phyloP scores from a whole-genome alignment of 2,888 invertebrate genomes.

The Salticus scenicus region DNA sequence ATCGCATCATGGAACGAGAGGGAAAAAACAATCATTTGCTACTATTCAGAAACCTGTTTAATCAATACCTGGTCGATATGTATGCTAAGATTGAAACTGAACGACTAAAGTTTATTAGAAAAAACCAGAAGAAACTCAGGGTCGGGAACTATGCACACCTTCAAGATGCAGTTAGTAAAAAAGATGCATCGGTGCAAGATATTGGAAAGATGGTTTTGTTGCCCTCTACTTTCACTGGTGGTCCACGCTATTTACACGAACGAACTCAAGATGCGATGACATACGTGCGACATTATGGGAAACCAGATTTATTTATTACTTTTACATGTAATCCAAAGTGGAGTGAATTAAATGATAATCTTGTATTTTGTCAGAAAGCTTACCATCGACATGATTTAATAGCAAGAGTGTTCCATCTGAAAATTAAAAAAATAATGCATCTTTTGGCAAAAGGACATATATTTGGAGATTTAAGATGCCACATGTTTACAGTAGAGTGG shows the following conservation, averaged over 20 bases:
- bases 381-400: neutral
- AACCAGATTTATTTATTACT: slow-evolving; percentile 13
- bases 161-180: neutral
- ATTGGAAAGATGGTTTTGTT: neutral
- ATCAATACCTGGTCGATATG: slow-evolving; percentile 72
- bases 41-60: neutral
- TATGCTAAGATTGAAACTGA: slow-evolving; percentile 73
- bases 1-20: neutral
- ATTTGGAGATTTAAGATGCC: neutral
- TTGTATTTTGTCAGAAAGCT: neutral
- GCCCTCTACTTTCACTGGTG: neutral
- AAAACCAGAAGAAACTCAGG: too few species aligned
- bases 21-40: neutral
- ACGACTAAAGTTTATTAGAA: too few species aligned
- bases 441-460: neutral
- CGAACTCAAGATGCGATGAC: neutral
- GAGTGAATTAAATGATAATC: neutral
- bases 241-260: neutral
- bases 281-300: neutral
- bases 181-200: neutral
- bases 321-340: neutral
- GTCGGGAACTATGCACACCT: too few species aligned
- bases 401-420: neutral
- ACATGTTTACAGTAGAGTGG: neutral
- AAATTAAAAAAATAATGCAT: neutral